A percentile compares a stretch with the other conserved stretches of the same genome.
Conservation (phyloP, 2,888 invertebrate species). For the Drosophila mettleri region DNA sequence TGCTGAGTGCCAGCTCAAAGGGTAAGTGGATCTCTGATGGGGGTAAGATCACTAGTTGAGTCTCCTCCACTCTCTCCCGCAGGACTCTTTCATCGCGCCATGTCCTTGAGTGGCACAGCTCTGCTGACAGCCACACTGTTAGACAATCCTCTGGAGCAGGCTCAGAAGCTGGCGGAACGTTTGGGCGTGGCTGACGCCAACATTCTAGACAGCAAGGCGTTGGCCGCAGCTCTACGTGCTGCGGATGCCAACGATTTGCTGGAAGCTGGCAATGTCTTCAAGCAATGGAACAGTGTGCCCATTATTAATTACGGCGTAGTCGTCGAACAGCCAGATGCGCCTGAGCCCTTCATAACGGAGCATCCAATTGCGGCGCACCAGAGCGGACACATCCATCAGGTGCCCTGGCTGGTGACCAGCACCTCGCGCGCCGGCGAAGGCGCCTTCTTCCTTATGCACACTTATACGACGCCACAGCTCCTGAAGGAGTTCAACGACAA, state of each 20-base stretch:
- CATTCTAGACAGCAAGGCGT: constrained; percentile 56
- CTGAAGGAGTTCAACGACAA: constrained; percentile 68
- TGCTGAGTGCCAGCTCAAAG: constrained; percentile 84
- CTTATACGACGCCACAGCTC: constrained; percentile 44
- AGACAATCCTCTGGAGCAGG: constrained; percentile 71
- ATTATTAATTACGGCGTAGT: constrained; percentile 83
- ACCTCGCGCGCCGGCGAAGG: constrained; percentile 85
- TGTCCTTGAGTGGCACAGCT: constrained; percentile 85
- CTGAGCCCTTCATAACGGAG: constrained; percentile 85
- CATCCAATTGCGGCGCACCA: constrained; percentile 82
- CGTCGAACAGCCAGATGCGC: constrained; percentile 79
- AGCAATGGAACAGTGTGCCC: constrained; percentile 85
- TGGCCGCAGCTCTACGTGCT: constrained; percentile 83
- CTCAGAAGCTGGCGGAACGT: constrained; percentile 79
- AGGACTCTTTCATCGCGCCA: constrained; percentile 84
- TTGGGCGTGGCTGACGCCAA: constrained; percentile 78
- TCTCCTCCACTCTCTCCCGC: background rate
- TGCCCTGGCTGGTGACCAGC: constrained; percentile 85
- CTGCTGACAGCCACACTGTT: constrained; percentile 62
- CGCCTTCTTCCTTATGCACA: constrained; percentile 79
- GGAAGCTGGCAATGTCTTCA: constrained; percentile 82
- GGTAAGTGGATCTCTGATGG: constrained; percentile 60
- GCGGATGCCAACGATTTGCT: constrained; percentile 82
- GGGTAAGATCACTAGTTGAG: background rate
- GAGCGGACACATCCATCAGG: constrained; percentile 74